These are phyloP conservation scores for Nothura maculosa DNA, from an alignment of 2,797 vertebrate genomes.

Conservation along the genomic window DNA sequence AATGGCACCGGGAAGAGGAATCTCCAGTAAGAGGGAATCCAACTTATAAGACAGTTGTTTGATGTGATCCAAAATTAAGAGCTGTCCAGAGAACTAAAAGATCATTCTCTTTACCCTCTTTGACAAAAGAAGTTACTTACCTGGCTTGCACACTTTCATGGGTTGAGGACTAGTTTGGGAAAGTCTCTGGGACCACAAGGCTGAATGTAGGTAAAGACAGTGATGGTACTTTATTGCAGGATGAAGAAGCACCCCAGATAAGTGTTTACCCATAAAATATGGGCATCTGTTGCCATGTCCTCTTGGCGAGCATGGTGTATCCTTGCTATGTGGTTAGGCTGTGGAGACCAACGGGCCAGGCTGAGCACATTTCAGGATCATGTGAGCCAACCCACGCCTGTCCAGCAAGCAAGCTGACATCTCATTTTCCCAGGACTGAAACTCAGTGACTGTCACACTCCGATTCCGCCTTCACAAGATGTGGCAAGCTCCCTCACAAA, in stretches of 20 bases:
- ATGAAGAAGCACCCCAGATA: not conserved
- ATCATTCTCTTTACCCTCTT: not conserved
- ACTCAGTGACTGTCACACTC: too few relatives aligned
- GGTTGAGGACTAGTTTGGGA: too few relatives aligned
- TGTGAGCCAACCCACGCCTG: not conserved
- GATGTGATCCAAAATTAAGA: not conserved
- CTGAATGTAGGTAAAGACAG: not conserved
- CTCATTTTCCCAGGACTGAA: not conserved
- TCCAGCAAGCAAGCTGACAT: not conserved
- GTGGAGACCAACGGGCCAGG: not conserved
- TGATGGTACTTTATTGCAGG: not conserved
- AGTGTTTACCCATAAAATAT: too few relatives aligned
- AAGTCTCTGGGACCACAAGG: not conserved
- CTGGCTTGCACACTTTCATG: not conserved
- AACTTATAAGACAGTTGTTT: not conserved
- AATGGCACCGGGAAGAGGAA: too few relatives aligned
- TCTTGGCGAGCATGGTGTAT: not conserved
- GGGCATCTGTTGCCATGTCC: too few relatives aligned
- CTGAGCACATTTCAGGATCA: not conserved
- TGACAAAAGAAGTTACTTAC: not conserved
- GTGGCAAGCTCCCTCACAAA: not conserved
- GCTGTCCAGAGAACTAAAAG: not conserved
- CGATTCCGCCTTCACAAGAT: not conserved
- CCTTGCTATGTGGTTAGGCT: not conserved
- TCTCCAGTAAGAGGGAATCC: not conserved